A percentile compares a stretch with the other conserved stretches of the same genome.
phyloP scores from a whole-genome alignment of 2,888 invertebrate species.

The Archaeoteleia sp. region DNA sequence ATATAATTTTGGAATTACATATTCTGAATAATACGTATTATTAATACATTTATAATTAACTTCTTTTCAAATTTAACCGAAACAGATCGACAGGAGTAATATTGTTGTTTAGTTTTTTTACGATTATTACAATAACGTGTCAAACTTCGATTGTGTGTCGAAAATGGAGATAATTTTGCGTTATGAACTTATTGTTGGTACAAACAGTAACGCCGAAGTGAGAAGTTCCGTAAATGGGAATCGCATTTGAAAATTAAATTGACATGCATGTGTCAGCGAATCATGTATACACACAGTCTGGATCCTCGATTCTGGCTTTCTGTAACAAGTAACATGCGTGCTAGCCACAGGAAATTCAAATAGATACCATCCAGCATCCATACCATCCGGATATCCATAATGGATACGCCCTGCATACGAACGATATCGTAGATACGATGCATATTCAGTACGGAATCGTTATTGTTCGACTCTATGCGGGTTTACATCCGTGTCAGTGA shows the following conservation, averaged over 20 bases:
- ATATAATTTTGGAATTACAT: too few relatives aligned
- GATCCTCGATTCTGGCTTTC: constrained; percentile 41
- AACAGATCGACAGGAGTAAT: too few relatives aligned
- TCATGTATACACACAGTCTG: constrained; percentile 42
- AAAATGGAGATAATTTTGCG: constrained; percentile 17
- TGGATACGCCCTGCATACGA: constrained; percentile 63
- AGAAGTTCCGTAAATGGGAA: constrained; percentile 20
- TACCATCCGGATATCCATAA: constrained; percentile 61
- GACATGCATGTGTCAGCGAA: constrained; percentile 45
- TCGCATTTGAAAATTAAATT: constrained; percentile 51
- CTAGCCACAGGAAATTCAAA: constrained; percentile 52
- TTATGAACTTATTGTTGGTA: constrained; percentile 43
- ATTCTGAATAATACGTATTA: too few relatives aligned
- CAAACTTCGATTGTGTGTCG: too few relatives aligned
- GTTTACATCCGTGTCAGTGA: constrained; percentile 51
- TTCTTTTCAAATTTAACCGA: too few relatives aligned
- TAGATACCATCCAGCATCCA: constrained; percentile 52
- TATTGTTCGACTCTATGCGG: constrained; percentile 59
- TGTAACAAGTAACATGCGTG: constrained; percentile 46
- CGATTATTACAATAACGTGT: too few relatives aligned
- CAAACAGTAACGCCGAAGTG: constrained; percentile 26
- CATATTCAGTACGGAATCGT: constrained; percentile 64
- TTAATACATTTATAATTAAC: too few relatives aligned
- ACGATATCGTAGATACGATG: constrained; percentile 62
- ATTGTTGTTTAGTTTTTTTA: too few relatives aligned